Percentiles rank a stretch among this genome's conserved stretches.
Conservation (phyloP, 2,113 vertebrate species). For the Campylomormyrus numenius region DNA sequence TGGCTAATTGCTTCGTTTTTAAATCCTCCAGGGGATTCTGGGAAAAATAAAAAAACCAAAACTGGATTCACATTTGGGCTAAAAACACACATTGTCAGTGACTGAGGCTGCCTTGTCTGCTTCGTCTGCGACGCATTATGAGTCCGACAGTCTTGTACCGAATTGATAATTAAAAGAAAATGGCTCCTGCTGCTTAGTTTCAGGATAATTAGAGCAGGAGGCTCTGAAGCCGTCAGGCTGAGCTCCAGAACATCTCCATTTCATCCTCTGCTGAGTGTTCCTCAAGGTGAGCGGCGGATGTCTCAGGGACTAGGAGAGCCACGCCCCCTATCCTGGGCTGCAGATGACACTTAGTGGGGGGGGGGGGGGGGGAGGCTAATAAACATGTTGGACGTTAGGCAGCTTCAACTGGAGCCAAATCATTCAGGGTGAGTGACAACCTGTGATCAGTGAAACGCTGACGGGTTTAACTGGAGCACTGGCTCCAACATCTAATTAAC, state of each 20-base stretch:
- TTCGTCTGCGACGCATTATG: background rate
- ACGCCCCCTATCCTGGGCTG: background rate
- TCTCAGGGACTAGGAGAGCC: background rate
- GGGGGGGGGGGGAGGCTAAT: constrained; percentile 18
- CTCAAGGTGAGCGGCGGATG: background rate
- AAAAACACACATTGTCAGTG: background rate
- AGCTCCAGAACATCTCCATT: background rate
- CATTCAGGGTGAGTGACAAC: background rate
- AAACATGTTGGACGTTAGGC: constrained; percentile 21
- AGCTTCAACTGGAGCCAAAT: constrained; percentile 25
- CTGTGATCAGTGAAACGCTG: background rate
- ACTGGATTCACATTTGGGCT: background rate
- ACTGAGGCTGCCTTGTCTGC: background rate
- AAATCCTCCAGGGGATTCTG: background rate
- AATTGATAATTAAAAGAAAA: constrained; percentile 5
- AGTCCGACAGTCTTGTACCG: background rate
- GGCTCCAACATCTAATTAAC: constrained; percentile 57
- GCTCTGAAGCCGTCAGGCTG: background rate
- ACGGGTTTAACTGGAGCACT: background rate
- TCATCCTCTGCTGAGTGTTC: background rate
- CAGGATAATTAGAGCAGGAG: background rate
- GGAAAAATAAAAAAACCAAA: background rate
- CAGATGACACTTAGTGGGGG: background rate
- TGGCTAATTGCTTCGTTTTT: background rate
- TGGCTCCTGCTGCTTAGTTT: background rate